A percentile compares a stretch with the other conserved stretches of the same genome.
phyloP scores from a whole-genome alignment of 2,888 invertebrate genomes.

The Tolmerus cingulatus region DNA sequence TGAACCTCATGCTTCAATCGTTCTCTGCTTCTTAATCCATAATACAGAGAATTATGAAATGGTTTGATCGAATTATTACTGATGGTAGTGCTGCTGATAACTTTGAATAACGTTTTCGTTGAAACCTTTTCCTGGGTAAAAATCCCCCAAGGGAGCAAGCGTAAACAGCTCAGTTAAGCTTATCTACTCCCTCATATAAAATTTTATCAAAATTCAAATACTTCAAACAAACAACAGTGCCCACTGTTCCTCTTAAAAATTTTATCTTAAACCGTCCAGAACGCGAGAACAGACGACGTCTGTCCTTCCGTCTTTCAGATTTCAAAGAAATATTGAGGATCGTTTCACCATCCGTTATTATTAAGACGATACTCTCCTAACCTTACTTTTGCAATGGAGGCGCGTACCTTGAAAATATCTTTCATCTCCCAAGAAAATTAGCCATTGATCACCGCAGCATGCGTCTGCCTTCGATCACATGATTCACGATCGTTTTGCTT shows the following conservation, averaged over 20 bases:
- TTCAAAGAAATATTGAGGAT: not conserved
- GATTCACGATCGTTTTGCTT: not conserved
- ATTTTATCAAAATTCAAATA: not conserved
- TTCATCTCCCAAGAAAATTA: not conserved
- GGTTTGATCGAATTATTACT: not conserved
- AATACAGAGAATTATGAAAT: not conserved
- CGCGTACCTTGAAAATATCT: not conserved
- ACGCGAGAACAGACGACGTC: not conserved
- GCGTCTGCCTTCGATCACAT: not conserved
- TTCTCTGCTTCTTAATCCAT: not conserved
- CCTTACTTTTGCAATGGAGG: not conserved
- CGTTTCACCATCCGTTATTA: not conserved
- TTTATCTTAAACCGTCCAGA: not conserved
- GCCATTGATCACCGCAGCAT: not conserved
- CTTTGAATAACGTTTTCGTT: not conserved
- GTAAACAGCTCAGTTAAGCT: not conserved
- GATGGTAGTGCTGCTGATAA: not conserved
- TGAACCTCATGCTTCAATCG: not conserved
- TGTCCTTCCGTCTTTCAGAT: not conserved
- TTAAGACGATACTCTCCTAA: not conserved
- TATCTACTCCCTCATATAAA: not conserved
- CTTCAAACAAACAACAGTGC: not conserved
- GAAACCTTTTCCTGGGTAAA: not conserved
- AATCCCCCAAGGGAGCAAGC: not conserved
- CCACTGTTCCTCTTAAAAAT: not conserved